Conservation (phyloP, 1,140 invertebrate genomes). For the Brachionus asplanchnoidis region DNA sequence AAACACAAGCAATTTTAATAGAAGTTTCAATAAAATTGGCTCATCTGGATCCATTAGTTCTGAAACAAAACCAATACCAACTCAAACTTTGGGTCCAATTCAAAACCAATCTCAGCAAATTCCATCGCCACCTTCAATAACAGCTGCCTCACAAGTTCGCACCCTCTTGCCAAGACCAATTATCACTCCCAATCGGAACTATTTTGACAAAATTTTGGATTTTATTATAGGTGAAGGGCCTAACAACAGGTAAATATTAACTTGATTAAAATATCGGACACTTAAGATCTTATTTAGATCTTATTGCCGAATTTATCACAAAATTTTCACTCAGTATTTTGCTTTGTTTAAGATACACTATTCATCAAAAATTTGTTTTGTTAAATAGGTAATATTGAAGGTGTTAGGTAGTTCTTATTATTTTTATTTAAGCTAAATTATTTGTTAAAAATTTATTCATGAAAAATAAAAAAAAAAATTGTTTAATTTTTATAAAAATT, state of each 20-base stretch:
- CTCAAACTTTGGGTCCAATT: background rate
- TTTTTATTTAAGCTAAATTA: background rate
- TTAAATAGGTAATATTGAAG: slow-evolving; percentile 38
- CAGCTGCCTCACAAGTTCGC: slow-evolving; percentile 46
- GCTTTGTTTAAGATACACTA: slow-evolving; percentile 9
- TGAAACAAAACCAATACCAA: background rate
- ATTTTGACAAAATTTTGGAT: slow-evolving; percentile 82
- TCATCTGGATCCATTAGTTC: background rate
- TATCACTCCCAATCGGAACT: slow-evolving; percentile 63
- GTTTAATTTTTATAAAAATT: background rate
- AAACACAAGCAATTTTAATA: slow-evolving; percentile 30
- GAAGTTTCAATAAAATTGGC: background rate
- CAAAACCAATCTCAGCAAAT: background rate
- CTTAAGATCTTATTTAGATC: background rate
- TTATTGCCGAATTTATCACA: background rate
- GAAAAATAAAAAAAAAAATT: background rate
- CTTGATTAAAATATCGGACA: background rate
- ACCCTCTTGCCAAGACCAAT: slow-evolving; percentile 59
- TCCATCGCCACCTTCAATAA: background rate
- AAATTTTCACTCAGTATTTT: background rate
- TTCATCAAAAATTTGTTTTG: slow-evolving; percentile 1
- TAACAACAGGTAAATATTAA: slow-evolving; percentile 62
- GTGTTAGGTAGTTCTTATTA: background rate
- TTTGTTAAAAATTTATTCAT: background rate
- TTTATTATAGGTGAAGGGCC: slow-evolving; percentile 91